phyloP scores from a whole-genome alignment of 2,113 vertebrate genomes.

The Rhea pennata region DNA sequence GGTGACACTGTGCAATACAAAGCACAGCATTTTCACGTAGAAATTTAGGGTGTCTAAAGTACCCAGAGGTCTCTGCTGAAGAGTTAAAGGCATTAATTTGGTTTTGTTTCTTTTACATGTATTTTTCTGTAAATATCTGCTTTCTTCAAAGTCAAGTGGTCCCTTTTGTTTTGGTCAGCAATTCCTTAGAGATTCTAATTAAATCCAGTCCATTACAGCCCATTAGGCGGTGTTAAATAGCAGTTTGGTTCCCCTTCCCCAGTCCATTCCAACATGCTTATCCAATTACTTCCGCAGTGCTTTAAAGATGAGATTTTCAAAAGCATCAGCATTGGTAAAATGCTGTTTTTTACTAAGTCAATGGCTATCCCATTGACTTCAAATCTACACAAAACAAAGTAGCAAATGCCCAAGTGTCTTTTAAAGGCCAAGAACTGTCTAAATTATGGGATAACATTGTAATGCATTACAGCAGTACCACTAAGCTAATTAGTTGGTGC shows the following conservation, averaged over 20 bases:
- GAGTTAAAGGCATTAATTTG: neutral
- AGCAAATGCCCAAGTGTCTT: neutral
- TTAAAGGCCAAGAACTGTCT: slow-evolving; percentile 7
- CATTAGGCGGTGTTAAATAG: slow-evolving; percentile 42
- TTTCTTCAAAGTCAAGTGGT: neutral
- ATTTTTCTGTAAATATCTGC: slow-evolving; percentile 12
- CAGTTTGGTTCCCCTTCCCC: slow-evolving; percentile 17
- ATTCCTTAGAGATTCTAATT: slow-evolving; percentile 45
- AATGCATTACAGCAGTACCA: slow-evolving; percentile 1
- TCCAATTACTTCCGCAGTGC: neutral
- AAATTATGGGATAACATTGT: neutral
- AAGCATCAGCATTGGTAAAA: slow-evolving; percentile 9
- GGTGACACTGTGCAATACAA: neutral
- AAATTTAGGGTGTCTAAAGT: neutral
- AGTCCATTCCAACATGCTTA: neutral
- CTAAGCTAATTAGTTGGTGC: slow-evolving; percentile 22
- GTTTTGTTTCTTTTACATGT: neutral
- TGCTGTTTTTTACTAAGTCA: slow-evolving; percentile 16
- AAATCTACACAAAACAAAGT: slow-evolving; percentile 16
- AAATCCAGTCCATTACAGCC: slow-evolving; percentile 14
- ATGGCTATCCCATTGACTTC: slow-evolving; percentile 20
- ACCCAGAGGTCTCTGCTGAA: neutral
- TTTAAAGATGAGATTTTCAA: slow-evolving; percentile 35
- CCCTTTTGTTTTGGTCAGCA: slow-evolving; percentile 32
- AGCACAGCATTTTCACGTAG: neutral